These are phyloP conservation scores for Archivesica marissinica DNA, from an alignment of 1,140 invertebrate genomes.

Conservation along the genomic window DNA sequence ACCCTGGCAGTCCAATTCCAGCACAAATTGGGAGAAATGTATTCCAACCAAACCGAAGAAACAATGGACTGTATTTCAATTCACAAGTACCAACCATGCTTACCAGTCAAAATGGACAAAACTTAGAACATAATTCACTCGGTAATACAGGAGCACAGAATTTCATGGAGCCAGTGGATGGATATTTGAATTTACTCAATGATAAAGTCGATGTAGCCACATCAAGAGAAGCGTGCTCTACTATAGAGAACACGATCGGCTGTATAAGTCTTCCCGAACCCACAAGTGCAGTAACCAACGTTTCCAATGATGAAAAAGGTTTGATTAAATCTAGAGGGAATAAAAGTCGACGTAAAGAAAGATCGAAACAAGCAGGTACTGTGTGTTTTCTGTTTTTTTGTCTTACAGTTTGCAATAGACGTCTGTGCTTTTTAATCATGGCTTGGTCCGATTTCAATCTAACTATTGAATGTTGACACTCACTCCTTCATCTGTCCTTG, in stretches of 20 bases:
- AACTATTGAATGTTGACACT: too few relatives aligned
- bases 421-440: too few relatives aligned
- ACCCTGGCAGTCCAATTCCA: slow-evolving; percentile 18
- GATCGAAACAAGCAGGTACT: not conserved
- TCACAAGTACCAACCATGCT: not conserved
- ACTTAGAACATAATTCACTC: not conserved
- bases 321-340: too few relatives aligned
- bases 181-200: slow-evolving; percentile 34
- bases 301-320: not conserved
- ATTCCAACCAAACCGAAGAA: not conserved
- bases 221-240: slow-evolving; percentile 10
- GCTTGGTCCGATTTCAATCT: too few relatives aligned
- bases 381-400: not conserved
- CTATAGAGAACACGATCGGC: slow-evolving; percentile 49
- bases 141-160: not conserved
- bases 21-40: slow-evolving; percentile 7
- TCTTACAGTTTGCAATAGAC: too few relatives aligned
- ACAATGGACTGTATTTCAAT: slow-evolving; percentile 39
- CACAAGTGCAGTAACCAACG: not conserved
- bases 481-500: too few relatives aligned
- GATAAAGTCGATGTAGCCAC: not conserved
- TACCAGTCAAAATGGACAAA: not conserved
- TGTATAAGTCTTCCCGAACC: slow-evolving; percentile 14
- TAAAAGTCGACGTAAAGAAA: not conserved
- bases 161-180: not conserved